Percentiles rank a stretch among this genome's conserved stretches.
These are phyloP conservation scores for Halcyon smyrnensis DNA, from an alignment of 2,797 vertebrate genomes.

Conservation along the genomic window DNA sequence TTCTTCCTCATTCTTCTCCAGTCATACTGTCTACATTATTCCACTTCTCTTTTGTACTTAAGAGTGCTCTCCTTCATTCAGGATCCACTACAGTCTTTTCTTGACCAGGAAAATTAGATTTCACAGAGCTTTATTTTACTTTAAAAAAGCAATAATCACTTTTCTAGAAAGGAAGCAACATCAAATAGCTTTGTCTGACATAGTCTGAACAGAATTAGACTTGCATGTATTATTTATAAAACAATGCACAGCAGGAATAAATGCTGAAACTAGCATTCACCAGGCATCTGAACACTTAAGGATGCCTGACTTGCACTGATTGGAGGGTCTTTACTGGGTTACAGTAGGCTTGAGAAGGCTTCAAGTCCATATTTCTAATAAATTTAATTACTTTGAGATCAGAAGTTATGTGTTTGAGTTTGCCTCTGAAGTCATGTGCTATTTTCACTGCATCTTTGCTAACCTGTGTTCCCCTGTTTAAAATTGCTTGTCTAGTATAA, in stretches of 20 bases:
- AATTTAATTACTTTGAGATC: constrained; percentile 10
- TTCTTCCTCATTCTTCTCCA: background rate
- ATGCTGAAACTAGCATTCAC: background rate
- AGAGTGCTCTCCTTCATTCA: background rate
- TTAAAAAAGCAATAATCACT: background rate
- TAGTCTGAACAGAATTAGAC: background rate
- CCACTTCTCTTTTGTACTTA: background rate
- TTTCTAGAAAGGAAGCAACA: background rate
- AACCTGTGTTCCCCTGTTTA: background rate
- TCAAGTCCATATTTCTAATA: background rate
- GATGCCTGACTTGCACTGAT: background rate
- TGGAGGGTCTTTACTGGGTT: background rate
- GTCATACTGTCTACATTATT: background rate
- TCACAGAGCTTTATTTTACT: background rate
- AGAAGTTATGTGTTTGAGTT: background rate
- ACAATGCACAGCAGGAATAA: background rate
- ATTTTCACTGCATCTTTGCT: background rate
- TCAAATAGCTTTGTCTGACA: background rate
- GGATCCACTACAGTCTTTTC: background rate
- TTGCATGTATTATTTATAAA: background rate
- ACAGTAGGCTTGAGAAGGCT: background rate
- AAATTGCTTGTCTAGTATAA: background rate
- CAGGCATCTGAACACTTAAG: background rate
- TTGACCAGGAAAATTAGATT: background rate
- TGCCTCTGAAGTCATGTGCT: background rate